phyloP scores from a whole-genome alignment of 1,140 invertebrate species.

The Neelides sp. region DNA sequence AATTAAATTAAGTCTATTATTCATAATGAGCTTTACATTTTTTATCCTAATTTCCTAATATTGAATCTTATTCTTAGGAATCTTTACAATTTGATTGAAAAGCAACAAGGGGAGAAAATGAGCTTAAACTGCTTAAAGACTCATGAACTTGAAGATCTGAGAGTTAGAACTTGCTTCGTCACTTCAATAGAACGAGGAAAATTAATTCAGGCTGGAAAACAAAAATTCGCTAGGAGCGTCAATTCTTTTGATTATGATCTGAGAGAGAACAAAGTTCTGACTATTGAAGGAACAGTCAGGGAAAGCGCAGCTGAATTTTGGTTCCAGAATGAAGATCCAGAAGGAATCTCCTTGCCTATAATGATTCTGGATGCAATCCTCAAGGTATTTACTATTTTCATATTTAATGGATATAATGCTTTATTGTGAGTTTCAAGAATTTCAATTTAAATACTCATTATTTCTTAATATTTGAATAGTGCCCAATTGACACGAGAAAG shows the following conservation, averaged over 20 bases:
- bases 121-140: too few species aligned
- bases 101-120: too few species aligned
- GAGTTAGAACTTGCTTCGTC: slow-evolving; percentile 65
- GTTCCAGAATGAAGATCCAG: slow-evolving; percentile 64
- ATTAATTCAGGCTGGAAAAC: slow-evolving; percentile 36
- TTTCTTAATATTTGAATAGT: slow-evolving; percentile 46
- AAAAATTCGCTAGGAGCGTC: slow-evolving; percentile 33
- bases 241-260: slow-evolving; percentile 56
- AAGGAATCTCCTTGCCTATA: slow-evolving; percentile 67
- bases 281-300: slow-evolving; percentile 54
- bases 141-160: slow-evolving; percentile 52
- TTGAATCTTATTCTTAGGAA: too few species aligned
- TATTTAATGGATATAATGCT: slow-evolving; percentile 10
- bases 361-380: slow-evolving; percentile 68
- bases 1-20: too few species aligned
- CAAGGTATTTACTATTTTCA: slow-evolving; percentile 41
- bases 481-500: slow-evolving; percentile 59
- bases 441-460: slow-evolving; percentile 1
- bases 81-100: too few species aligned
- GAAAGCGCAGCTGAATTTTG: slow-evolving; percentile 68
- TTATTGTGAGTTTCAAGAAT: slow-evolving; percentile 5
- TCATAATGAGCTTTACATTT: too few species aligned
- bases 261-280: slow-evolving; percentile 45
- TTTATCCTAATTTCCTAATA: too few species aligned
- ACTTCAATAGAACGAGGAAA: slow-evolving; percentile 55